Conservation (phyloP, 2,888 invertebrate species). For the Dione vanillae region DNA sequence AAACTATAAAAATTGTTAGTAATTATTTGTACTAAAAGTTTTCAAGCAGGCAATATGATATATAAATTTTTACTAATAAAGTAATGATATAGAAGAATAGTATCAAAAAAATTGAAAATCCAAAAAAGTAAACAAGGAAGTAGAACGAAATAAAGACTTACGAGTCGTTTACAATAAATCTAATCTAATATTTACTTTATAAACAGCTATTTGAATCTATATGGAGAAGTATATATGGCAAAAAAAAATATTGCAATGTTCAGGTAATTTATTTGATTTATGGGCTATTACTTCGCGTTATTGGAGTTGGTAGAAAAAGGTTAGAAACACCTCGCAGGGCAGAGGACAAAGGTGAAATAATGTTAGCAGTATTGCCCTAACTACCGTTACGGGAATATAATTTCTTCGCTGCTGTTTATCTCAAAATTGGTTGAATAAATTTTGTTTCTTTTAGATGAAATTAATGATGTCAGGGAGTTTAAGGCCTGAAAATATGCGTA, state of each 20-base stretch:
- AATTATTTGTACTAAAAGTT: too few relatives aligned
- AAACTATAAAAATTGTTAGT: too few relatives aligned
- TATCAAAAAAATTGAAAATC: too few relatives aligned
- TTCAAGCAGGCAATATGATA: too few relatives aligned
- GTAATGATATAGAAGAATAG: too few relatives aligned
- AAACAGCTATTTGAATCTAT: constrained; percentile 51
- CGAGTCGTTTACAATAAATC: too few relatives aligned
- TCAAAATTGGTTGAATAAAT: constrained; percentile 38
- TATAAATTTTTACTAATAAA: too few relatives aligned
- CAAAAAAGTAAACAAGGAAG: too few relatives aligned
- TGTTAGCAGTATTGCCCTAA: constrained; percentile 38
- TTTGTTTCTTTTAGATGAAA: constrained; percentile 34
- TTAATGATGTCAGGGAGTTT: constrained; percentile 29
- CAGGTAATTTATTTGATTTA: constrained; percentile 69
- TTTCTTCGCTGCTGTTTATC: constrained; percentile 42
- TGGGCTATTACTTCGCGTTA: constrained; percentile 67
- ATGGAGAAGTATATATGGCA: constrained; percentile 43
- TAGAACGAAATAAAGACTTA: too few relatives aligned
- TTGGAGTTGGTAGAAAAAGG: constrained; percentile 57
- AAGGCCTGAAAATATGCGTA: neutral
- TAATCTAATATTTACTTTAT: constrained; percentile 35
- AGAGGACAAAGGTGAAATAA: constrained; percentile 47
- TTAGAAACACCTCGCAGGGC: constrained; percentile 47
- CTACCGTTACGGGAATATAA: constrained; percentile 44
- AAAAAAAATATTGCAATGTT: constrained; percentile 59